Conservation (phyloP, 2,113 vertebrate genomes). For the Hydrochoerus hydrochaeris region DNA sequence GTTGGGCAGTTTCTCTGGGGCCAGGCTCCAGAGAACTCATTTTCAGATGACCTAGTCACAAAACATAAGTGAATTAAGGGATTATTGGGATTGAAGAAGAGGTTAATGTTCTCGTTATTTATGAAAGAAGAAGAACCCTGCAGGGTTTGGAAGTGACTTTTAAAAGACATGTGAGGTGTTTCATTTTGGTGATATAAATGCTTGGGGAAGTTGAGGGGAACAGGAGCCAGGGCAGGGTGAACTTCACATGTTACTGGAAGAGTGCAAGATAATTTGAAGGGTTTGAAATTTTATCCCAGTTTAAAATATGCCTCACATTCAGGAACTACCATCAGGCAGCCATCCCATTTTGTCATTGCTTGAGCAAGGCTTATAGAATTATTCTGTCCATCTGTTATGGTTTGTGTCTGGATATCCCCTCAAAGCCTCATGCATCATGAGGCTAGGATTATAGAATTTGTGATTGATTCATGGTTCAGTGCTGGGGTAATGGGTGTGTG, state of each 20-base stretch:
- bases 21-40: background rate
- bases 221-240: background rate
- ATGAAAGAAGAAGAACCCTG: background rate
- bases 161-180: background rate
- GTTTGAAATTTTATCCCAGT: background rate
- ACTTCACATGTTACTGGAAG: background rate
- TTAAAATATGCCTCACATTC: background rate
- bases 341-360: accelerated
- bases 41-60: background rate
- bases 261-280: background rate
- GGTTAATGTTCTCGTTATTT: background rate
- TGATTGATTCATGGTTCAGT: too few species aligned
- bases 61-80: background rate
- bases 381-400: background rate
- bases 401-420: too few species aligned
- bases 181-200: background rate
- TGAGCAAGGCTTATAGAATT: background rate
- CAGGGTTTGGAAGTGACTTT: constrained; percentile 2
- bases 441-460: too few species aligned
- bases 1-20: constrained; percentile 3
- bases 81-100: background rate
- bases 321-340: background rate
- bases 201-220: background rate
- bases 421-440: too few species aligned
- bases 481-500: too few species aligned